phyloP scores from a whole-genome alignment of 2,888 invertebrate species.

The Azorinus chamasolen region DNA sequence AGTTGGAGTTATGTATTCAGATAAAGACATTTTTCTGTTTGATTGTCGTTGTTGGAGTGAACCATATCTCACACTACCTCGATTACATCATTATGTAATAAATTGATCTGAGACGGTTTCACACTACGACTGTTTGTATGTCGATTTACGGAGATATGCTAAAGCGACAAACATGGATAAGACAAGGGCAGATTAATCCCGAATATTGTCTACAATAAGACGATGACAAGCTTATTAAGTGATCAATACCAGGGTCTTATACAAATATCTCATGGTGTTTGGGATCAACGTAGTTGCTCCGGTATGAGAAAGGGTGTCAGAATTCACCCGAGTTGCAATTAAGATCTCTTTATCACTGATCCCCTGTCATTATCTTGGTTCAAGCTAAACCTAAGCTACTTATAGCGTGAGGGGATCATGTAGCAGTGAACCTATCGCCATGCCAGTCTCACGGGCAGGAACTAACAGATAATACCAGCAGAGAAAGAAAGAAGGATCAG shows the following conservation, averaged over 20 bases:
- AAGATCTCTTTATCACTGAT: constrained; percentile 43
- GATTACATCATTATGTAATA: too few relatives aligned
- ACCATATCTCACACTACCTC: too few relatives aligned
- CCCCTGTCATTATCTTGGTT: constrained; percentile 30
- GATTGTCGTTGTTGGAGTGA: too few relatives aligned
- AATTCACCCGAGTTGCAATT: constrained; percentile 52
- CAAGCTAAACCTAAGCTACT: constrained; percentile 36
- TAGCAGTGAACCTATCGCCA: too few relatives aligned
- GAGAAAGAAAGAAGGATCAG: too few relatives aligned
- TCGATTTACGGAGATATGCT: constrained; percentile 22
- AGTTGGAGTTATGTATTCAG: too few relatives aligned
- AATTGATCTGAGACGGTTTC: too few relatives aligned
- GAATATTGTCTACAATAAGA: constrained; percentile 2
- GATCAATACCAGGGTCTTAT: constrained; percentile 17
- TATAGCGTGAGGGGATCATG: constrained; percentile 7
- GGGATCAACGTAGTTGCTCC: constrained; percentile 23
- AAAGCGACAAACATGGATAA: constrained; percentile 12
- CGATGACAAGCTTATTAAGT: constrained; percentile 16
- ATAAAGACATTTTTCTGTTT: too few relatives aligned
- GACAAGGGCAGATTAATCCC: constrained; percentile 5
- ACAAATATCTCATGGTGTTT: constrained; percentile 2
- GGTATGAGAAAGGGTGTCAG: constrained; percentile 48
- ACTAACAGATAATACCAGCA: too few relatives aligned
- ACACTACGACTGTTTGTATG: constrained; percentile 11
- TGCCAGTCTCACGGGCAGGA: too few relatives aligned